Percentiles rank a stretch among this genome's conserved stretches.
Conservation (phyloP, 2,113 vertebrate genomes). For the Entomyzon cyanotis region DNA sequence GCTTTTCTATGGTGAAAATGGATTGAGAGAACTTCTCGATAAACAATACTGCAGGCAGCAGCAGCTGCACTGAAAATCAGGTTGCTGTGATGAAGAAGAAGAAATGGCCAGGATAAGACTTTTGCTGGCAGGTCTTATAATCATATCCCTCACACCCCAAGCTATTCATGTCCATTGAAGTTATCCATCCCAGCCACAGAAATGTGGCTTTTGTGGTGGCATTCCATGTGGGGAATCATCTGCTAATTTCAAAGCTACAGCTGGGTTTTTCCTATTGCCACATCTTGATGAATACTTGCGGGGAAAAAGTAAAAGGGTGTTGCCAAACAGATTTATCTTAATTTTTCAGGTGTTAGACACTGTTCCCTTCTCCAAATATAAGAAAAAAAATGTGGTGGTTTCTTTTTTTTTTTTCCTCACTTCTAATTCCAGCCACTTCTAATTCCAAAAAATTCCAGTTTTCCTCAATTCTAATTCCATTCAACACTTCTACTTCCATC, state of each 20-base stretch:
- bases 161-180: background rate
- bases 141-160: background rate
- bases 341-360: background rate
- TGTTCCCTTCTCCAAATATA: background rate
- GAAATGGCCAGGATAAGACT: background rate
- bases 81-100: background rate
- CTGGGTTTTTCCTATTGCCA: background rate
- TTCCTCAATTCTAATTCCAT: background rate
- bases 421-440: background rate
- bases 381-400: background rate
- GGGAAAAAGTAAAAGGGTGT: background rate
- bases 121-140: background rate
- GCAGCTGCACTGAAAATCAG: background rate
- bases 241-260: background rate
- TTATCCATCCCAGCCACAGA: background rate
- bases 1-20: background rate
- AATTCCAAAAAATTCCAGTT: too few relatives aligned
- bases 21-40: background rate
- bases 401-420: background rate
- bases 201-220: background rate
- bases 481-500: background rate
- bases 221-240: background rate
- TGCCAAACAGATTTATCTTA: background rate
- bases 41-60: background rate
- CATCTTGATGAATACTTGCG: background rate